These are phyloP conservation scores for Aythya baeri DNA, from an alignment of 2,113 vertebrate genomes.

Conservation along the genomic window DNA sequence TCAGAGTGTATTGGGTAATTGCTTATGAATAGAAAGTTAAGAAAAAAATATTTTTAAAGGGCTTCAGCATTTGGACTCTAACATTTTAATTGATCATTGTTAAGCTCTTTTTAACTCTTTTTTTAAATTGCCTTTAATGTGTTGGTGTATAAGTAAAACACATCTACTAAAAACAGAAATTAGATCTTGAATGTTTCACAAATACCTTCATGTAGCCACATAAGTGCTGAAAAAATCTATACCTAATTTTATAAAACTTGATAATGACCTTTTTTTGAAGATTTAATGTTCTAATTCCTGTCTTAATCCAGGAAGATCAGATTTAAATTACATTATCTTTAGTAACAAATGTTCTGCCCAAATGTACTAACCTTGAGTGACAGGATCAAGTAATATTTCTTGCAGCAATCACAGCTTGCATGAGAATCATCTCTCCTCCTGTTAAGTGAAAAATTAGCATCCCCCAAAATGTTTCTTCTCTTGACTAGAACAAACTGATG, in stretches of 20 bases:
- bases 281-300: not conserved
- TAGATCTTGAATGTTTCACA: not conserved
- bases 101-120: not conserved
- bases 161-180: not conserved
- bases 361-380: not conserved
- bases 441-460: not conserved
- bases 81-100: not conserved
- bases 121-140: not conserved
- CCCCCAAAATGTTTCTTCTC: not conserved
- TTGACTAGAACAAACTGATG: slow-evolving; percentile 8
- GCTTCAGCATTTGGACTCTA: not conserved
- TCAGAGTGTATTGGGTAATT: not conserved
- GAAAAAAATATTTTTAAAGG: not conserved
- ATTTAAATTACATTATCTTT: not conserved
- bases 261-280: not conserved
- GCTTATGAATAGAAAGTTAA: not conserved
- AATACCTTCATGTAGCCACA: not conserved
- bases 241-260: not conserved
- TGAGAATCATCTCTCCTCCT: not conserved
- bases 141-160: not conserved
- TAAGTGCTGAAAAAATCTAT: not conserved
- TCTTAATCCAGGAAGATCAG: not conserved
- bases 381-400: not conserved
- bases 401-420: not conserved
- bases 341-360: not conserved